Conservation (phyloP, 1,140 invertebrate species). For the Bombus pascuorum region DNA sequence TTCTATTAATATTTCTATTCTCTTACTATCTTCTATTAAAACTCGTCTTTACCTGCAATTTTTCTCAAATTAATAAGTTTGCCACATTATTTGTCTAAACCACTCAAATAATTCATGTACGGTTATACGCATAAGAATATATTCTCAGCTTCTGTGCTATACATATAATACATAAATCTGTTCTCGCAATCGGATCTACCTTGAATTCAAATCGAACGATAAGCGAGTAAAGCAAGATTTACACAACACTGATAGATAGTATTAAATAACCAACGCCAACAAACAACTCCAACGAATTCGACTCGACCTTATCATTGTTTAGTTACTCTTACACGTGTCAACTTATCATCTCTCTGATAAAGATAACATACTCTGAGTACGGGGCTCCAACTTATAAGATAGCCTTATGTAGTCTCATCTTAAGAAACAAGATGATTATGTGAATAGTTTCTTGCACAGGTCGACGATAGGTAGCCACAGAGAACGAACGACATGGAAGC, state of each 20-base stretch:
- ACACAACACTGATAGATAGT: not conserved
- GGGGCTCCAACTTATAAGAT: not conserved
- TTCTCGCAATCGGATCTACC: not conserved
- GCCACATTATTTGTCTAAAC: too few species aligned
- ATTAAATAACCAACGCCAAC: not conserved
- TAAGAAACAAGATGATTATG: not conserved
- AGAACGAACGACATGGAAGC: not conserved
- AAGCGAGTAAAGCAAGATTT: not conserved
- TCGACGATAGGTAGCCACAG: not conserved
- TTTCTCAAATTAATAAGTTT: too few species aligned
- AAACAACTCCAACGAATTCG: not conserved
- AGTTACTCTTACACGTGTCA: not conserved
- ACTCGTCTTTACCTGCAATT: too few species aligned
- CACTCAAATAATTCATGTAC: fast-evolving
- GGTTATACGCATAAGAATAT: not conserved
- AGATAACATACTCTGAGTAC: not conserved
- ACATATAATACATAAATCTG: not conserved
- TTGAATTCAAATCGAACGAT: not conserved
- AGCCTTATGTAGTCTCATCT: not conserved
- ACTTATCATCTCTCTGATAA: not conserved
- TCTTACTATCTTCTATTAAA: too few species aligned
- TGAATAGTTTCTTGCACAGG: not conserved
- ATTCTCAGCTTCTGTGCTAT: not conserved
- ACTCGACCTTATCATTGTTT: not conserved
- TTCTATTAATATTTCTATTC: too few species aligned